Base-by-base conservation (phyloP, 2,797 vertebrate genomes). In the Antennarius maculatus region DNA sequence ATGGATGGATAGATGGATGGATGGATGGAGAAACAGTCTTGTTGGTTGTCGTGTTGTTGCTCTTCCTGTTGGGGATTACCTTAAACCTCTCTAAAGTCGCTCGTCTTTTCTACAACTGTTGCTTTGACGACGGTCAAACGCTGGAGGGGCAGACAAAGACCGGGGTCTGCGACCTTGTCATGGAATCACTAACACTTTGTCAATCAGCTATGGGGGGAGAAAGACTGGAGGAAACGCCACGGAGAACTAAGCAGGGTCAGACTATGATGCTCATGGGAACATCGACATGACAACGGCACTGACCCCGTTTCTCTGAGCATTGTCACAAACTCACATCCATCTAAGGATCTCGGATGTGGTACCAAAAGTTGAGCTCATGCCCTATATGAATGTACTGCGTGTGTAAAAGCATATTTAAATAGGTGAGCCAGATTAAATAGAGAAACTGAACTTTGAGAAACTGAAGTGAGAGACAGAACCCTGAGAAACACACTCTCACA, bases 161-260 rank as follows among this genome's bases (percentile, higher is more conserved):
- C 80, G 69, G 78, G 88, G 86, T 86, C 79, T 3, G 23, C 72
- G 83, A 87, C 86, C 90, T 90, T 88, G 90, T 86, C 88, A 88
- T 88, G 66, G 85, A 88, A 92, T 93, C 89, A 87, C 71, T 86
- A 84, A 83, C 83, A 82, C 79, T 80, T 81, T 85, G 84, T 82
- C 85, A 85, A 65, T 82, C 71, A 14, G 66, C 82, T 67, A 42
- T 16, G 51, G 69, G 68, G 9, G 16, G n/a, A 47, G 29, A 17
- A 53, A 48, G 63, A 50, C 54, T 58, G 18, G 27, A 66, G 61
- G 72, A 76, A 72, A 74, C 66, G 60, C 70, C 54, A 45, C 66
- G 50, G 71, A 85, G 62, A 55, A 74, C 71, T 75, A 63, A 73
- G 59, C 59, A 66, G 66, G 76, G 80, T 85, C 77, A 76, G 54